Percentiles rank a stretch among this genome's conserved stretches.
phyloP scores from a whole-genome alignment of 2,113 vertebrate species.

The Macquaria ambigua region DNA sequence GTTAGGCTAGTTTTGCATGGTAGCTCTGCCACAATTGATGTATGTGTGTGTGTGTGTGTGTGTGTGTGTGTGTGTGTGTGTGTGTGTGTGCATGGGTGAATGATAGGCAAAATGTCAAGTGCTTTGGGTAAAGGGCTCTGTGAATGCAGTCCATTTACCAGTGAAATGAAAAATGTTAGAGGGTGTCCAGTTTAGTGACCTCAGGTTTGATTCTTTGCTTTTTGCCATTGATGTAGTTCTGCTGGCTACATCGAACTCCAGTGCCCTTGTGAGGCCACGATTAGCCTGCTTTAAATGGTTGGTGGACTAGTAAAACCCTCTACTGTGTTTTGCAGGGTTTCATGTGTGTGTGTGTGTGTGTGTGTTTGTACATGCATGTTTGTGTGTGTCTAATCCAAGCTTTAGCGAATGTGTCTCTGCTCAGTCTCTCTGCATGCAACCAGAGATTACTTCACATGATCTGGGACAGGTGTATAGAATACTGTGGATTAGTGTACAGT shows the following conservation, averaged over 20 bases:
- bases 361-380: constrained; percentile 17
- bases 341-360: constrained; percentile 5
- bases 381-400: constrained; percentile 69
- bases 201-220: not conserved
- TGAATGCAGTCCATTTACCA: not conserved
- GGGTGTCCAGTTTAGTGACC: not conserved
- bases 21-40: not conserved
- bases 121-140: not conserved
- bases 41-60: no score
- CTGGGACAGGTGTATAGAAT: constrained; percentile 68
- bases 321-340: constrained; percentile 41
- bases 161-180: not conserved
- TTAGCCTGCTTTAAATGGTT: constrained; percentile 49
- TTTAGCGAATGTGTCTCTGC: constrained; percentile 51
- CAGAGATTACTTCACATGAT: constrained; percentile 68
- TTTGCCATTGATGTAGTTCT: not conserved
- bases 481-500: constrained; percentile 52
- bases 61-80: not conserved
- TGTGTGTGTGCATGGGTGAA: not conserved
- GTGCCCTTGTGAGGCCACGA: constrained; percentile 10
- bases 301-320: constrained; percentile 35
- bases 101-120: not conserved
- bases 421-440: constrained; percentile 61
- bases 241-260: not conserved
- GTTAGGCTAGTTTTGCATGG: not conserved